Percentiles rank a stretch among this genome's conserved stretches.
These are phyloP conservation scores for Diplosoma virens DNA, from an alignment of 23 tunicate genomes.

Conservation along the genomic window DNA sequence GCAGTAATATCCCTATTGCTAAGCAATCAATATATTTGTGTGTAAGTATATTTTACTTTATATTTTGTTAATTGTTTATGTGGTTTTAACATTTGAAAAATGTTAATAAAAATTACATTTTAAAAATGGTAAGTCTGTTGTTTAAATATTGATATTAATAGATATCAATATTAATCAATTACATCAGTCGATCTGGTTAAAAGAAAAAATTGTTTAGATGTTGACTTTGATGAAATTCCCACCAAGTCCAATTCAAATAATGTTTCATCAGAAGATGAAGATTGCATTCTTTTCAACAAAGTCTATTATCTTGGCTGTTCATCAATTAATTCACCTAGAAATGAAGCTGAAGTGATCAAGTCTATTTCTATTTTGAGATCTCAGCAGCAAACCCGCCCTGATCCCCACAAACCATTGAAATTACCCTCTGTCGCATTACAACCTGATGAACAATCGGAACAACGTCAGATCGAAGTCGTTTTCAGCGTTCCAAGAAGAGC, in stretches of 20 bases:
- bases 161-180: too few species aligned
- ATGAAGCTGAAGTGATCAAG: slow-evolving; percentile 49
- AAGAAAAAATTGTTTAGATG: too few species aligned
- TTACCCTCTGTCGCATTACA: not conserved
- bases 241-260: not conserved
- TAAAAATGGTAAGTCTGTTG: too few species aligned
- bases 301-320: slow-evolving; percentile 81
- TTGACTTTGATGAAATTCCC: not conserved
- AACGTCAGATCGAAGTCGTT: slow-evolving; percentile 62
- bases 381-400: slow-evolving; percentile 23
- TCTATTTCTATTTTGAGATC: slow-evolving; percentile 51
- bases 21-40: too few species aligned
- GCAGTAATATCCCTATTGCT: too few species aligned
- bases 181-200: too few species aligned
- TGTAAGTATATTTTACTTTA: too few species aligned
- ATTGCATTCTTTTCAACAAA: slow-evolving; percentile 73
- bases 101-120: too few species aligned
- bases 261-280: slow-evolving; percentile 41
- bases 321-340: slow-evolving; percentile 59
- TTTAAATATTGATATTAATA: too few species aligned
- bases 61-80: too few species aligned
- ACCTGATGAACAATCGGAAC: not conserved
- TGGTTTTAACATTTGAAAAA: too few species aligned
- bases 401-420: not conserved
- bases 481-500: slow-evolving; percentile 71